These are phyloP conservation scores for Tyrannus savana DNA, from an alignment of 2,113 vertebrate genomes.

Conservation along the genomic window DNA sequence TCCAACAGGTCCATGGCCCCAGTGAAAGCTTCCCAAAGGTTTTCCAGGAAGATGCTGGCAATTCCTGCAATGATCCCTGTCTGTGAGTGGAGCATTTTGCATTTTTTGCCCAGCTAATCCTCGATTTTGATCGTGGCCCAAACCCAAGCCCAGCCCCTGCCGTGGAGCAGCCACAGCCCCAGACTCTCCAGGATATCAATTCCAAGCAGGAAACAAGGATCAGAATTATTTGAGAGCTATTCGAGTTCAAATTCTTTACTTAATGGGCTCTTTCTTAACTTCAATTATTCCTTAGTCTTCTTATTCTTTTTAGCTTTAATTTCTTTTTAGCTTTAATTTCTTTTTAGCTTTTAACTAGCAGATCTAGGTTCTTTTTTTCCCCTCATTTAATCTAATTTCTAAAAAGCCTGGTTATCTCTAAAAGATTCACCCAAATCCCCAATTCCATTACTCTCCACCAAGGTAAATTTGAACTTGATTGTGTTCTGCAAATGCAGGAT, in stretches of 20 bases:
- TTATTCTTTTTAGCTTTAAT: slow-evolving; percentile 23
- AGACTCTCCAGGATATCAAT: fast-evolving
- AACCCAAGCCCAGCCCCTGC: not conserved
- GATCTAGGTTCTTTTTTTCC: not conserved
- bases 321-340: slow-evolving; percentile 42
- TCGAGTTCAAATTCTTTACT: not conserved
- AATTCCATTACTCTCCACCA: slow-evolving; percentile 34
- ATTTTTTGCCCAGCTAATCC: too few species aligned
- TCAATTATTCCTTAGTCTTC: slow-evolving; percentile 7
- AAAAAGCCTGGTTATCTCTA: slow-evolving; percentile 51
- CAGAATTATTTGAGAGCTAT: not conserved
- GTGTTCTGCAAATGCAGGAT: slow-evolving; percentile 5
- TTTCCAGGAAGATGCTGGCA: not conserved
- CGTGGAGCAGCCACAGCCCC: fast-evolving
- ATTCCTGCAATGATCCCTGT: too few species aligned
- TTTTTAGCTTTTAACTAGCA: slow-evolving; percentile 48
- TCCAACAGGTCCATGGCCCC: not conserved
- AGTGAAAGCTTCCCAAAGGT: not conserved
- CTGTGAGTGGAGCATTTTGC: not conserved
- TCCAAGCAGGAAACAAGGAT: not conserved
- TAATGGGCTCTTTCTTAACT: not conserved
- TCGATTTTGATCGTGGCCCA: not conserved
- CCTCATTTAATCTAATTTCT: slow-evolving; percentile 9
- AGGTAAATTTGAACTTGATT: slow-evolving; percentile 52
- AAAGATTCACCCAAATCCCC: slow-evolving; percentile 51